These are phyloP conservation scores for Protodeltote pygarga DNA, from an alignment of 2,888 invertebrate genomes.

Conservation along the genomic window DNA sequence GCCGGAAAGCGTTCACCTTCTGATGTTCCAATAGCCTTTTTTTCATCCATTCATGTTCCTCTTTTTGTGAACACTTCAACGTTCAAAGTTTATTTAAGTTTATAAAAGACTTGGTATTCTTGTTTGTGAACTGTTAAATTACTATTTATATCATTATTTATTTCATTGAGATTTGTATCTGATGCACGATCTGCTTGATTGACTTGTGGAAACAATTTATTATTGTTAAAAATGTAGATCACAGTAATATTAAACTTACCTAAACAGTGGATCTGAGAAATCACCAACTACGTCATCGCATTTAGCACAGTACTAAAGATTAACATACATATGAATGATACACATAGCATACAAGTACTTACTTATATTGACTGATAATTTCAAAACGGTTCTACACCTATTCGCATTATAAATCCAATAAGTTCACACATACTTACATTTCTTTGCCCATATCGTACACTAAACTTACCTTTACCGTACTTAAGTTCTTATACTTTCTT, in stretches of 20 bases:
- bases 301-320: conserved; percentile 20
- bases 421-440: not conserved
- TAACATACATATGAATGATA: conserved; percentile 29
- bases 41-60: conserved; percentile 54
- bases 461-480: conserved; percentile 1
- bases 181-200: no score
- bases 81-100: conserved; percentile 51
- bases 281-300: conserved; percentile 3
- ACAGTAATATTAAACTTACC: no score
- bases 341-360: conserved; percentile 16
- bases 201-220: no score
- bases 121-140: conserved; percentile 1
- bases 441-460: not conserved
- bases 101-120: conserved; percentile 15
- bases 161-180: not conserved
- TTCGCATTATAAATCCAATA: conserved; percentile 6
- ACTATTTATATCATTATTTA: not conserved
- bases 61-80: conserved; percentile 59
- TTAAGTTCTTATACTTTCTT: not conserved
- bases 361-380: conserved; percentile 13
- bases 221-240: no score
- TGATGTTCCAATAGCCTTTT: conserved; percentile 66
- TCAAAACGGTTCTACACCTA: conserved; percentile 9
- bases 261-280: no score
- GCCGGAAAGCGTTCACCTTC: conserved; percentile 73